phyloP scores from a whole-genome alignment of 1,140 invertebrate species.

The Eufriesea mexicana region DNA sequence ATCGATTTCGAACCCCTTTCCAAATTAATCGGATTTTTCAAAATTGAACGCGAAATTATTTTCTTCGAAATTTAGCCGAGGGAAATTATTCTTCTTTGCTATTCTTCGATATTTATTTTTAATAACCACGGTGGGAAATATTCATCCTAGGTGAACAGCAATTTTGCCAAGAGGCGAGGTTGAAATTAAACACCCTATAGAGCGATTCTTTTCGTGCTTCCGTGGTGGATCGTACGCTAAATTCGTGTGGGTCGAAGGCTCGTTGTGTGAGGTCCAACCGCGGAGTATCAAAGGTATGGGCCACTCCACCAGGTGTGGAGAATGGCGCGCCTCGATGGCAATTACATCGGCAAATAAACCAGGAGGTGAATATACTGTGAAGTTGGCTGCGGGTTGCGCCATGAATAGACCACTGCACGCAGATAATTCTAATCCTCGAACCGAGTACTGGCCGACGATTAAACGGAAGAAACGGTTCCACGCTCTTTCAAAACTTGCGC shows the following conservation, averaged over 20 bases:
- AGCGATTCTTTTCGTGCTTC: conserved; percentile 3
- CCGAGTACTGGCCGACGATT: conserved; percentile 50
- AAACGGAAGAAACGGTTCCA: conserved; percentile 15
- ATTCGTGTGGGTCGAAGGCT: conserved; percentile 52
- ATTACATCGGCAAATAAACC: conserved; percentile 72
- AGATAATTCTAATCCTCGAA: conserved; percentile 59
- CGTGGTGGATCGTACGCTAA: conserved; percentile 11
- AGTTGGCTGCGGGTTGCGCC: conserved; percentile 59
- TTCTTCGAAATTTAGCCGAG: no score
- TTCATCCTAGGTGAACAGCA: neutral
- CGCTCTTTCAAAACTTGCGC: neutral
- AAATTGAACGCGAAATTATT: no score
- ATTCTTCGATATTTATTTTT: no score
- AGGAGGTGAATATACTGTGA: conserved; percentile 66
- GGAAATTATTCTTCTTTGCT: no score
- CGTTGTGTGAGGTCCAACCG: conserved; percentile 52
- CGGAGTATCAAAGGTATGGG: conserved; percentile 60
- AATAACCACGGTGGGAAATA: no score
- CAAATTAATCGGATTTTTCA: no score
- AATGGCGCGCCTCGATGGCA: conserved; percentile 66
- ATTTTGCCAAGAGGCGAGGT: neutral
- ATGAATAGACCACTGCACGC: conserved; percentile 63
- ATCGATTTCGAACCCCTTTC: no score
- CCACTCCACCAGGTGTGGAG: conserved; percentile 67
- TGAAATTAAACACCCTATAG: neutral